phyloP scores from a whole-genome alignment of 2,113 vertebrate species.

The Deroptyus accipitrinus region DNA sequence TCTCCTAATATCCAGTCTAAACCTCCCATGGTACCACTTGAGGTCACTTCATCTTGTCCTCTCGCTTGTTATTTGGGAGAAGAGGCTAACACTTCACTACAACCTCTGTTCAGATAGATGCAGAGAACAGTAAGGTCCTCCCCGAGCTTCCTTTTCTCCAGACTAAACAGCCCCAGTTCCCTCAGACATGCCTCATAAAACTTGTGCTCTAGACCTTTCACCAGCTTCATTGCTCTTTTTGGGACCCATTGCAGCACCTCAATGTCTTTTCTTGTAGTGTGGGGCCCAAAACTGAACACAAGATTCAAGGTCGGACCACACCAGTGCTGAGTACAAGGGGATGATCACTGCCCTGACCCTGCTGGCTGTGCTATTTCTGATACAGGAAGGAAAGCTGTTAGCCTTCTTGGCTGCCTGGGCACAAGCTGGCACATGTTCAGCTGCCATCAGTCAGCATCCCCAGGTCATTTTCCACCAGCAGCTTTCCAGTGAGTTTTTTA shows the following conservation, averaged over 20 bases:
- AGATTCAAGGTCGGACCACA: not conserved
- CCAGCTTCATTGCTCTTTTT: not conserved
- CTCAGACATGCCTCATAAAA: not conserved
- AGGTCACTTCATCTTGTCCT: not conserved
- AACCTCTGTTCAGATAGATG: not conserved
- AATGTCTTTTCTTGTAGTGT: not conserved
- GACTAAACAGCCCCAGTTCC: not conserved
- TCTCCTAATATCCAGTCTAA: not conserved
- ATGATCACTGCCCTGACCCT: not conserved
- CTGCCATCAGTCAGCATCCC: not conserved
- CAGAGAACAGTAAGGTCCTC: not conserved
- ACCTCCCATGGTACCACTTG: not conserved
- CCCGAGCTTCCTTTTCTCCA: not conserved
- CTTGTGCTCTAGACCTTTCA: not conserved
- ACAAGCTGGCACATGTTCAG: not conserved
- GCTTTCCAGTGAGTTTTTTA: not conserved
- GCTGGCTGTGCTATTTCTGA: not conserved
- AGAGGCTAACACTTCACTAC: not conserved
- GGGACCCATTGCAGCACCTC: not conserved
- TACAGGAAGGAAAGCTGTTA: not conserved
- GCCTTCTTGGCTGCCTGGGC: not conserved
- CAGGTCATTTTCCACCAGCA: not conserved
- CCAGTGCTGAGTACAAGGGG: not conserved
- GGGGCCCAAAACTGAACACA: not conserved
- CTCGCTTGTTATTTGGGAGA: fast-evolving